Evolutionary conservation across 2,797 vertebrate genomes (phyloP).

Genomic region (Pangasius larnaudii): DNA sequence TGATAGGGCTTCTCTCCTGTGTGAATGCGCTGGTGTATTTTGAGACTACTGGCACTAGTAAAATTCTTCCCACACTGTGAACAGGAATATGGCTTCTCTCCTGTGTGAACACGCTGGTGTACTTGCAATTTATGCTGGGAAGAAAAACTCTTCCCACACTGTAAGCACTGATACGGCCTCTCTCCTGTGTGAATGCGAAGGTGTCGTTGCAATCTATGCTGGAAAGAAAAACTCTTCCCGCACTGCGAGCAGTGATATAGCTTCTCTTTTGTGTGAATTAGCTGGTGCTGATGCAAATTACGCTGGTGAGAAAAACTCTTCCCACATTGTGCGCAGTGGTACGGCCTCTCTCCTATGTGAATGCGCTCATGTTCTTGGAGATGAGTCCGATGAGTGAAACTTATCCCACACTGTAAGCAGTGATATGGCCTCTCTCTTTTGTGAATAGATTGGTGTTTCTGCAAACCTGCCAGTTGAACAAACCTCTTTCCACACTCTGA

Average conservation of each 20-base stretch:
- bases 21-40: conserved; percentile 36
- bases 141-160: conserved; percentile 31
- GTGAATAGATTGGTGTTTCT: conserved; percentile 31
- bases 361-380: conserved; percentile 32
- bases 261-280: conserved; percentile 28
- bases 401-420: conserved; percentile 31
- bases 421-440: conserved; percentile 28
- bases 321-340: conserved; percentile 8
- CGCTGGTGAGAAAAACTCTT: conserved; percentile 33
- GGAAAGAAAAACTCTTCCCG: conserved; percentile 24
- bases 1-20: conserved; percentile 26
- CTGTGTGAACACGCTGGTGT: conserved; percentile 27
- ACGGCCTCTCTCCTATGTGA: conserved; percentile 23
- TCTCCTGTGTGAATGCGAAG: conserved; percentile 28
- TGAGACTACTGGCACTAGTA: conserved; percentile 27
- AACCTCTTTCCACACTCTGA: conserved; percentile 18
- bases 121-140: conserved; percentile 30
- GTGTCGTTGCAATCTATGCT: conserved; percentile 17
- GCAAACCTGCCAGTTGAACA: conserved; percentile 12
- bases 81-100: conserved; percentile 38
- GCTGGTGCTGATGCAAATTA: conserved; percentile 29
- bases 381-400: conserved; percentile 24
- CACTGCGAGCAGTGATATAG: conserved; percentile 24
- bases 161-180: conserved; percentile 18
- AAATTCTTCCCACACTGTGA: conserved; percentile 27